Evolutionary conservation across 2,797 vertebrate genomes (phyloP).

Genomic region (Bryconaethiops microstoma): DNA sequence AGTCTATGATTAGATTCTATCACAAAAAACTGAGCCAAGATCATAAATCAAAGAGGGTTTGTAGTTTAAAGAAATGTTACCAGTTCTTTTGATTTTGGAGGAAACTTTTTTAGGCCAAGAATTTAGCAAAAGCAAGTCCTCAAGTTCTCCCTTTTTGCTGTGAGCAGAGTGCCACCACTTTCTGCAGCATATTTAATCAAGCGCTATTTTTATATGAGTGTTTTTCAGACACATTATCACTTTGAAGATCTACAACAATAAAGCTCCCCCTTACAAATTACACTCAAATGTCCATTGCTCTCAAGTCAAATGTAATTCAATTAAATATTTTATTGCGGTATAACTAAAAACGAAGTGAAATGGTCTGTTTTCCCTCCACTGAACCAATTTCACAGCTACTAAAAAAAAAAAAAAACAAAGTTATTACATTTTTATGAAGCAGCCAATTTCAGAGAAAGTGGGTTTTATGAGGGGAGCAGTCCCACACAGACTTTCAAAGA

Average conservation of each 20-base stretch:
- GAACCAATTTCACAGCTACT: conserved; percentile 39
- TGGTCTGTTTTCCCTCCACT: conserved; percentile 13
- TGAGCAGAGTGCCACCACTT: neutral
- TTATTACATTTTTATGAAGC: conserved; percentile 48
- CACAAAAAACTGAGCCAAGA: neutral
- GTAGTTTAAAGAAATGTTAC: neutral
- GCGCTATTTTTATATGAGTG: neutral
- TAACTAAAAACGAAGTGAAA: conserved; percentile 28
- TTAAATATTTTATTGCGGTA: conserved; percentile 37
- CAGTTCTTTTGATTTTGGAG: neutral
- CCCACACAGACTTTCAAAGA: conserved; percentile 16
- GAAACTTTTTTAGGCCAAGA: neutral
- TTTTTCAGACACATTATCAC: neutral
- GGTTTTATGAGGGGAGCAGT: conserved; percentile 41
- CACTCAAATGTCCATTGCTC: conserved; percentile 13
- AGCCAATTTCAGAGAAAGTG: conserved; percentile 37
- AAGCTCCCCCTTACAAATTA: conserved; percentile 25
- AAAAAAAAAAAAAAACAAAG: conserved; percentile 25
- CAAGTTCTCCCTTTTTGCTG: neutral
- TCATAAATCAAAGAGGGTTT: neutral
- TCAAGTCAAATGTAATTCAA: conserved; percentile 38
- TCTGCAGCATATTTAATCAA: neutral
- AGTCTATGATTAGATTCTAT: neutral
- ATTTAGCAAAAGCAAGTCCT: neutral
- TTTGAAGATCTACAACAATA: neutral